Base-by-base conservation (phyloP, 2,888 invertebrate species). In the Pristionchus exspectatus region DNA sequence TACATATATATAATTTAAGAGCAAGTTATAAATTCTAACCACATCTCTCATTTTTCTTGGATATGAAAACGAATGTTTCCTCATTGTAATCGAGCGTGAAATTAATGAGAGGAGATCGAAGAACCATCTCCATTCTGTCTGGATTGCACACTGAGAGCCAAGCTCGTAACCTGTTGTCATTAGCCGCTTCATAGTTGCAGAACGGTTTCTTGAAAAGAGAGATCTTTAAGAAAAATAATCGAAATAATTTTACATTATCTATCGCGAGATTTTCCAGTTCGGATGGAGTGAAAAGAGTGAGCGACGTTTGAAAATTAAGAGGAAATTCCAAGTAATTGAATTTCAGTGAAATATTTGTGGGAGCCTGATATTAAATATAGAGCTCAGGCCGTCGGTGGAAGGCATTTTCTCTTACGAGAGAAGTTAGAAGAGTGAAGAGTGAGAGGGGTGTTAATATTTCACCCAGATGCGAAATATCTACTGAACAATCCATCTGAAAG, bases 101-200 rank as follows among this genome's bases (percentile, higher is more conserved):
- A 66, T 21, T n/a, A 10, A 21, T 21, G 27, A 21, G 10, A n/a
- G 66, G 66, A 24, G 66, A n/a, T 4, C n/a, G 27, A 16, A 66
- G 14, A n/a, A 66, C 21, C 66, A 66, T 21, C n/a, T 66, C 66
- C n/a, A 66, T 66, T 66, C 21, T 24, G 10, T 66, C 66, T 21
- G 66, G 66, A 66, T 66, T 27, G 66, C 66, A 66, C 10, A 66
- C 66, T n/a, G 66, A 66, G 66, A 66, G 66, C 66, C 66, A 66
- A 21, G 66, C 66, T n/a, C 66, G 66, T 16, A 66, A 3, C 24
- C n/a, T 21, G 21, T 66, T 16, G 21, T 21, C 2, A 27, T 66
- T 66, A 14, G 56, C 14, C 2, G 21, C 66, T n/a, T 66, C 21
- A 21, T 21, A 66, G 66, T n/a, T 2, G 66, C 66, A 66, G 66